These are phyloP conservation scores for Strix uralensis DNA, from an alignment of 2,113 vertebrate species.

Conservation along the genomic window DNA sequence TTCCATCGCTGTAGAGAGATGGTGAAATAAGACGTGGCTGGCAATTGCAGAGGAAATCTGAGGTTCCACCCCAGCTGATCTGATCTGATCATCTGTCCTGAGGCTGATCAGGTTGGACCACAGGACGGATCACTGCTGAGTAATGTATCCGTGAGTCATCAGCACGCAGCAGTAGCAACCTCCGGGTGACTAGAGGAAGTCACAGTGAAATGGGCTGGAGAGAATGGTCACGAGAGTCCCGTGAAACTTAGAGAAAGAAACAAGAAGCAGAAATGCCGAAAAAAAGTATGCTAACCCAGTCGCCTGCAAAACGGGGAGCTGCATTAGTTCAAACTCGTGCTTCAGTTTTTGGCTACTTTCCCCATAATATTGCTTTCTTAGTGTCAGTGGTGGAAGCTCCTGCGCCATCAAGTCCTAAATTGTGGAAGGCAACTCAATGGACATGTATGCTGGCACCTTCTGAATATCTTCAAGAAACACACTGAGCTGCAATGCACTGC, in stretches of 20 bases:
- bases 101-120: background rate
- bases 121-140: background rate
- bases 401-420: background rate
- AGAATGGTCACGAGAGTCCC: background rate
- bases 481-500: background rate
- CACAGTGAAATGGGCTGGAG: background rate
- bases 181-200: background rate
- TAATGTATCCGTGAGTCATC: background rate
- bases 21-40: background rate
- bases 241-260: background rate
- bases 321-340: background rate
- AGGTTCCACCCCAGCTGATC: background rate
- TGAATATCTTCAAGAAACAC: background rate
- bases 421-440: background rate
- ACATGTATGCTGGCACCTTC: background rate
- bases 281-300: background rate
- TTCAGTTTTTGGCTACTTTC: background rate
- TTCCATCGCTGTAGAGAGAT: background rate
- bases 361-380: background rate
- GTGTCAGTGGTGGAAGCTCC: background rate
- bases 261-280: background rate
- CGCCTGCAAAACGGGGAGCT: background rate
- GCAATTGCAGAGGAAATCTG: background rate
- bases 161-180: background rate
- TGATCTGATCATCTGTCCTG: background rate